phyloP scores from a whole-genome alignment of 2,797 vertebrate species.

The Tapera naevia region DNA sequence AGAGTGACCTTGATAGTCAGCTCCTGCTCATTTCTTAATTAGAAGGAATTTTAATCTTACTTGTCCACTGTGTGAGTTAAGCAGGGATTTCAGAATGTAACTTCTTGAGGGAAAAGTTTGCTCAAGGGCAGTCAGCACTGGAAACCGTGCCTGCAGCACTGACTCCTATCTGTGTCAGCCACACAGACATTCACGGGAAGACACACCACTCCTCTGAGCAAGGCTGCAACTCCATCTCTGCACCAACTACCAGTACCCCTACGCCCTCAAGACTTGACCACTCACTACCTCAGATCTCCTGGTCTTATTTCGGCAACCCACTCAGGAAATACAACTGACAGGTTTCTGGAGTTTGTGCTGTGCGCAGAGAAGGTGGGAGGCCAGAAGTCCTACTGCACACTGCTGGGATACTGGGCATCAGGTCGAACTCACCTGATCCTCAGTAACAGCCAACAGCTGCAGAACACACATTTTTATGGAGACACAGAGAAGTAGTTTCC shows the following conservation, averaged over 20 bases:
- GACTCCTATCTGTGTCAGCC: not conserved
- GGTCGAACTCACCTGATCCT: not conserved
- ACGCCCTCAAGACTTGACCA: not conserved
- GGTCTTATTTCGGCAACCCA: not conserved
- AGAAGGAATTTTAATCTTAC: not conserved
- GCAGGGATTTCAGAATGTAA: not conserved
- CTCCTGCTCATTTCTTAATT: not conserved
- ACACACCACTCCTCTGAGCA: not conserved
- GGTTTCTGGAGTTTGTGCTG: not conserved
- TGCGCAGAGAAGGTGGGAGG: not conserved
- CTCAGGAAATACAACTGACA: not conserved
- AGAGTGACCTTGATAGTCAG: not conserved
- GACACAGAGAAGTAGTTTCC: not conserved
- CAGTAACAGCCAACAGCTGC: not conserved
- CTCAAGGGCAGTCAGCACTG: not conserved
- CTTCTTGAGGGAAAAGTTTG: not conserved
- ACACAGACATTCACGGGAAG: rapidly evolving
- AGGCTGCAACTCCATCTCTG: not conserved
- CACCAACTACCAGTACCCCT: not conserved
- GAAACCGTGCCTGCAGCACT: rapidly evolving
- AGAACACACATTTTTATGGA: not conserved
- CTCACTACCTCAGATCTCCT: not conserved
- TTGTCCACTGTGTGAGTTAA: not conserved
- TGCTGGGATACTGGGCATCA: not conserved
- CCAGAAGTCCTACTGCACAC: not conserved